These are phyloP conservation scores for Nasonovia ribisnigri DNA, from an alignment of 2,888 invertebrate genomes.

Conservation along the genomic window DNA sequence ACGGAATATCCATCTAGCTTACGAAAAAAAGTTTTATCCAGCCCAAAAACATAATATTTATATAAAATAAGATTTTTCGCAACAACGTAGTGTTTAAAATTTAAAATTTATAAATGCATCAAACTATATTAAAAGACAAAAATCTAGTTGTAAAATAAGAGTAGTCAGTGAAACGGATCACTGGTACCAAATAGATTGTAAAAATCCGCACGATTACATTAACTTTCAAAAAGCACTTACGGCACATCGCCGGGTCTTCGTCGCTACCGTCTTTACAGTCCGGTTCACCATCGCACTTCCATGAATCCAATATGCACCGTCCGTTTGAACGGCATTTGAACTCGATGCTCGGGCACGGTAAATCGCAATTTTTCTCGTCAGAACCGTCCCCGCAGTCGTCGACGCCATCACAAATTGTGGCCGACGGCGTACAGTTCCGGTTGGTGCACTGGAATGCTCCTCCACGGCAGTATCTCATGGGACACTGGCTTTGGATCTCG, in stretches of 20 bases:
- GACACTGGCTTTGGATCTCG: conserved; percentile 84
- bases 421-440: conserved; percentile 89
- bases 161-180: not conserved
- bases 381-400: conserved; percentile 94
- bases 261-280: conserved; percentile 95
- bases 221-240: conserved; percentile 71
- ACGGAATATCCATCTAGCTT: not conserved
- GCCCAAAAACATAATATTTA: not conserved
- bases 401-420: conserved; percentile 92
- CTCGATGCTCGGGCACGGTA: conserved; percentile 88
- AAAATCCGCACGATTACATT: not conserved
- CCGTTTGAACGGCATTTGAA: conserved; percentile 92
- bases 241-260: conserved; percentile 89
- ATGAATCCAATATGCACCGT: conserved; percentile 88
- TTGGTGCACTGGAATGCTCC: conserved; percentile 96
- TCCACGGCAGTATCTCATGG: conserved; percentile 85
- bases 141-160: not conserved
- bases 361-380: conserved; percentile 81
- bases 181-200: not conserved
- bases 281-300: conserved; percentile 95
- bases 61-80: not conserved
- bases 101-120: not conserved
- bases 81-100: not conserved
- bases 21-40: not conserved
- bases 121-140: not conserved